Evolutionary conservation across 1,140 invertebrate species (phyloP), one percentile per base, ranked within the genome.

Genomic region (Leptinotarsa texana): DNA sequence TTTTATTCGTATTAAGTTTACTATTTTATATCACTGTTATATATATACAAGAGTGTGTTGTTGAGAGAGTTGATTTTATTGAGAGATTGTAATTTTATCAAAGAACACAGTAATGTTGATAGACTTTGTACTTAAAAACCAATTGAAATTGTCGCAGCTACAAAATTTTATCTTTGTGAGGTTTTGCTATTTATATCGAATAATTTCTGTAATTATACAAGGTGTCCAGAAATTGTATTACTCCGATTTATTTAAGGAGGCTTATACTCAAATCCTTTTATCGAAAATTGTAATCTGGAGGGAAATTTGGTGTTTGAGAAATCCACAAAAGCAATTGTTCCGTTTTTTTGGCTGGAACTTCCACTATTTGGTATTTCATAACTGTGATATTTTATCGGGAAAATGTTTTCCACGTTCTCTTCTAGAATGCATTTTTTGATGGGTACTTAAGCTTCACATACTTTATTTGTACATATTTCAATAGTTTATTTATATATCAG

Each of bases 21-120:
- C 47, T 70, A 70, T 70, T 70, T 70, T 70, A 70, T 70, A 70
- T 70, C 21, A 70, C 48, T 70, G 69, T 70, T 70, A 70, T 69
- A 65, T 65, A 65, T 65, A 33, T 24, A 65, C 21, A 65, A 24
- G 61, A 67, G 67, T 11, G 49, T 57, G 24, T 70, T 70, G 69
- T 70, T 70, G 69, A 70, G 69, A 70, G 51, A 51, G 69, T 70
- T 49, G 22, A 57, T 70, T 70, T 70, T 70, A 70, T 65, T 70
- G 69, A 57, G 48, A 70, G 63, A 65, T 65, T 65, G 63, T 65
- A 22, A 65, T 65, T 65, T 65, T 65, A 65, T n/a, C 13, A 33
- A 21, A 62, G 21, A 65, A 65, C 63, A 33, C 21, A 33, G 21
- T 65, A 15, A 18, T 22, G 27, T 18, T 65, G 21, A 65, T 24